Conservation (phyloP, 2,888 invertebrate genomes). For the Sphecodes monilicornis region DNA sequence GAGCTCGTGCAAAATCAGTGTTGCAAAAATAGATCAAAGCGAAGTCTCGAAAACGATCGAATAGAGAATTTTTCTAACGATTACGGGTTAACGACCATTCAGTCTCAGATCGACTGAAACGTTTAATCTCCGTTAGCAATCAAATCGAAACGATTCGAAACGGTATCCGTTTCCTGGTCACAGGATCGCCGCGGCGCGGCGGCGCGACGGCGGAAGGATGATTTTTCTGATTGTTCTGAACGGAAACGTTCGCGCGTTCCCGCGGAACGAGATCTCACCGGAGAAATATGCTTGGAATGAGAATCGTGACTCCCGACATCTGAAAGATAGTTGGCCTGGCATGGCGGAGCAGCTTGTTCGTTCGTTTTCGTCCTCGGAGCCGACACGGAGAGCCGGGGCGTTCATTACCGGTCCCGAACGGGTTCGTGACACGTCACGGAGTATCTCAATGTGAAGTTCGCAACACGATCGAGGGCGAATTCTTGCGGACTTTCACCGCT, state of each 20-base stretch:
- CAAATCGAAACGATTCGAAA: background rate
- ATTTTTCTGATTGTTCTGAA: background rate
- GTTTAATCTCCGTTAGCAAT: background rate
- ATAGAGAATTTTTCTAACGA: background rate
- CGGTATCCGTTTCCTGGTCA: background rate
- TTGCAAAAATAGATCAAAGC: background rate
- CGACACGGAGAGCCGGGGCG: conserved; percentile 48
- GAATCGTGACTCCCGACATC: conserved; percentile 52
- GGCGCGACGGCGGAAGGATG: background rate
- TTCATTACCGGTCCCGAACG: conserved; percentile 68
- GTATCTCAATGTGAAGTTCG: conserved; percentile 78
- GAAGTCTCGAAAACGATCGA: background rate
- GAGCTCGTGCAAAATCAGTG: no score
- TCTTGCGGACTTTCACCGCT: conserved; percentile 73
- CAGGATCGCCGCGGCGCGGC: no score
- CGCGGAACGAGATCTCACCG: conserved; percentile 15
- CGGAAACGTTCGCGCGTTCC: conserved; percentile 11
- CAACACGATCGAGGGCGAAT: conserved; percentile 74
- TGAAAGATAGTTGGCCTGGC: conserved; percentile 34
- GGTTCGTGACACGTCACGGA: conserved; percentile 70
- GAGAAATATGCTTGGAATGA: conserved; percentile 36
- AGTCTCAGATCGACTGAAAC: background rate
- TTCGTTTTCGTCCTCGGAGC: conserved; percentile 35
- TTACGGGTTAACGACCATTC: background rate
- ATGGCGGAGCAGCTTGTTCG: conserved; percentile 15